Evolutionary conservation across 2,113 vertebrate genomes (phyloP), one percentile per base, ranked within the genome.

Genomic region (Propithecus coquereli): DNA sequence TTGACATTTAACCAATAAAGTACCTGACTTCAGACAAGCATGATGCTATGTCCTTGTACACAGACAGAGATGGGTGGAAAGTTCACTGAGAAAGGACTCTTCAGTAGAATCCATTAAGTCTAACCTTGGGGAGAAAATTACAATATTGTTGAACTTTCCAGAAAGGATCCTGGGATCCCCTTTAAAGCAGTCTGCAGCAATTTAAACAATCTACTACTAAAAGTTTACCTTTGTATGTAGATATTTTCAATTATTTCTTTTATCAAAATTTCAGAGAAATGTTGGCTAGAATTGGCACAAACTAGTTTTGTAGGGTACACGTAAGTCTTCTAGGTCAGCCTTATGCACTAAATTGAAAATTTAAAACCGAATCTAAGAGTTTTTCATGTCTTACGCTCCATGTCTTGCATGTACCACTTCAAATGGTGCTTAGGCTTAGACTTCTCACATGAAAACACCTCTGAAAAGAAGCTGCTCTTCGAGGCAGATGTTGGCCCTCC

Each of bases 371-470:
- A 68, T 63, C 6, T 76, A 34, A 91, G 89, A 66, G 27, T 74
- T 52, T 6, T 37, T 32, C 5, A 4, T 45, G 7, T 76, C 23
- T 4, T 84, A 45, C 6, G 32, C 0, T 10, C 0, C 0, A 0
- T 25, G 6, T 71, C 14, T 40, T 43, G 7, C 20, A 30, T 2
- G 30, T 27, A 14, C 45, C 14, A 54, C 5, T 59, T 47, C 14
- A 45, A 1, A 0, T 45, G n/a, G 7, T 57, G 5, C 22, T 86
- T 66, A 8, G 25, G 8, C 57, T 93, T 87, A n/a, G 47, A 50
- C 3, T 73, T 45, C 30, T 71, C 32, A 70, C n/a, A 37, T n/a
- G 30, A 52, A 84, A 83, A 37, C 16, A 27, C 2, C 17, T 43
- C 9, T 76, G 30, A 43, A 22, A 76, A 40, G 25, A 70, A 50